Base-by-base conservation (phyloP, 2,797 vertebrate genomes). In the Novumbra hubbsi region DNA sequence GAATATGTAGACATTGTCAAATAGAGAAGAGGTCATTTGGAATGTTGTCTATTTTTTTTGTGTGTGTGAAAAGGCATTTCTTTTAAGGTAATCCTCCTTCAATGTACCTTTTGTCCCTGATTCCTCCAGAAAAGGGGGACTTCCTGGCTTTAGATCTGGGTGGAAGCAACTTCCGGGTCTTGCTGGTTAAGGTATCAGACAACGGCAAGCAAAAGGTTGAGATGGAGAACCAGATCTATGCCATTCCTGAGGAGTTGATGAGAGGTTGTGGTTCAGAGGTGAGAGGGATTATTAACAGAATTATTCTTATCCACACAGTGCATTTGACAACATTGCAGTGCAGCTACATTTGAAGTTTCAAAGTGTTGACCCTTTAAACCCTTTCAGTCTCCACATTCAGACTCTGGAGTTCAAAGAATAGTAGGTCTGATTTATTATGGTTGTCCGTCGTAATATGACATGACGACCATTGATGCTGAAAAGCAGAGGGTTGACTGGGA, bases 151-250 rank as follows among this genome's bases (percentile, higher is more conserved):
- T 99, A 75, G 97, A 99, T 75, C 94, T 99, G 0, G 98, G 98
- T 0, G 98, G 98, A 73, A 93, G 96, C 21, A 97, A 95, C 68
- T 99, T 99, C 86, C 91, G 97, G 0, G 95, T 99, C 52, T 94
- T 99, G 72, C 74, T 95, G 5, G 97, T 99, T 41, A 95, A 88
- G 83, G 97, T 99, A 17, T 95, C 92, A 0, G 94, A 94, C 73
- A 93, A 96, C 0, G 96, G 96, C 0, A 91, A 94, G 83, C 96
- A 93, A 89, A 95, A 93, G 66, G 97, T 99, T 1, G 95, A 97
- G 81, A 99, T 99, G 95, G 94, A 98, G 88, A 95, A 95, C 77
- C 94, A 97, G 87, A 98, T 98, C 87, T 99, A 97, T 0, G 92
- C 90, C 78, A 97, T 99, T 86, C 96, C 97, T 0, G 96, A 98